Conservation (phyloP, 1,140 invertebrate species). For the Atta cephalotes region DNA sequence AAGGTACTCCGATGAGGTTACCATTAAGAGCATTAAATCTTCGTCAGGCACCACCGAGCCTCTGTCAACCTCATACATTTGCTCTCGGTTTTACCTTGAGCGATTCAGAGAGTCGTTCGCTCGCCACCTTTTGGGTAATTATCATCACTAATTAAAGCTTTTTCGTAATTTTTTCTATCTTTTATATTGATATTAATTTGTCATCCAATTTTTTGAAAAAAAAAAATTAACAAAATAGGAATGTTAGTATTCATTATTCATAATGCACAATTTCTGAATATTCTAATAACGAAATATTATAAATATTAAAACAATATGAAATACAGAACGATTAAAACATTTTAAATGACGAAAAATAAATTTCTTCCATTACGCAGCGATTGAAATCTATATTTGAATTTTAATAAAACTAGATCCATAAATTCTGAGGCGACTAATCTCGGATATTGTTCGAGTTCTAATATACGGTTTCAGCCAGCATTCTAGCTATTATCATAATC, state of each 20-base stretch:
- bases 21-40: slow-evolving; percentile 86
- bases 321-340: neutral
- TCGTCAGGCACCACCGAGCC: slow-evolving; percentile 82
- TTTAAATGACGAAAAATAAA: slow-evolving; percentile 39
- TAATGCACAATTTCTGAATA: neutral
- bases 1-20: slow-evolving; percentile 83
- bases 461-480: neutral
- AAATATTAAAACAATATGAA: neutral
- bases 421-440: slow-evolving; percentile 34
- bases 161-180: neutral
- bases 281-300: slow-evolving; percentile 12
- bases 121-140: slow-evolving; percentile 85
- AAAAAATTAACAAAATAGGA: slow-evolving; percentile 39
- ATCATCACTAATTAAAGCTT: neutral
- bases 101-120: slow-evolving; percentile 80
- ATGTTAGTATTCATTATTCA: neutral
- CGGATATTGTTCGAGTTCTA: slow-evolving; percentile 2
- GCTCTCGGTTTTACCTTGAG: slow-evolving; percentile 84
- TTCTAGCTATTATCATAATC: slow-evolving; percentile 40
- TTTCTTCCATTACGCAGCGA: slow-evolving; percentile 29
- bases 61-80: slow-evolving; percentile 82
- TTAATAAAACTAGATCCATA: slow-evolving; percentile 66
- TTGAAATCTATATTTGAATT: slow-evolving; percentile 37
- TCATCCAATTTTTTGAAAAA: too few relatives aligned
- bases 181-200: too few relatives aligned